Evolutionary conservation across 2,797 vertebrate genomes (phyloP), one percentile per base, ranked within the genome.

Genomic region (Falco concolor): DNA sequence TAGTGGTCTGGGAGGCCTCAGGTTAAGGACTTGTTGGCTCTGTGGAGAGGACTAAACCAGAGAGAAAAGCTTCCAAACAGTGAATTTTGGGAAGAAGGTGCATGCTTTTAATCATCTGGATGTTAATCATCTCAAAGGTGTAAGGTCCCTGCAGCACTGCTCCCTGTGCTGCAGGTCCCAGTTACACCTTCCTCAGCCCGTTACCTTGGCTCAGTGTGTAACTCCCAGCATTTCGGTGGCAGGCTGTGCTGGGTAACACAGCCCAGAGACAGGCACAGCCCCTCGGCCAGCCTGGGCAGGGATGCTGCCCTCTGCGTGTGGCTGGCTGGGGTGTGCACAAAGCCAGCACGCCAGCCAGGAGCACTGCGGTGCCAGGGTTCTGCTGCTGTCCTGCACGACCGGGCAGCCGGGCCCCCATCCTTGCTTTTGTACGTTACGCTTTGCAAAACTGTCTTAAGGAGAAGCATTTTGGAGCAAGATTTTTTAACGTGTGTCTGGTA

Each of bases 1-100:
- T 12, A 34, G 6, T 38, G 9, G 18, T 36, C 22, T 0, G 1
- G n/a, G 0, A 0, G 12, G 28, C 4, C n/a, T 34, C 3, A 1
- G 20, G 13, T 38, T 12, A 22, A n/a, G 13, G 44, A 52, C 34
- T 67, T 19, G 18, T 13, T 8, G 2, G 17, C 6, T 47, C 3
- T 59, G 0, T 9, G 34, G 34, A 42, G 45, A 59, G 23, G 52
- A 63, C 54, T 21, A 40, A 88, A 84, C 53, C 21, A 14, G 10
- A 42, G 42, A 34, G 24, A 61, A 63, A 59, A 7, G 21, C 23
- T 84, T 53, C 34, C 28, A 12, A 30, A 57, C 1, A 19, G 14
- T 21, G n/a, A 59, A n/a, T 86, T 84, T 30, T 38, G 68, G 32
- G 59, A 63, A 54, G 56, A 52, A 53, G n/a, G 24, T 27, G 12